A percentile compares a stretch with the other conserved stretches of the same genome.
Evolutionary conservation across 2,797 vertebrate species (phyloP).

Genomic region (Amblyraja radiata): DNA sequence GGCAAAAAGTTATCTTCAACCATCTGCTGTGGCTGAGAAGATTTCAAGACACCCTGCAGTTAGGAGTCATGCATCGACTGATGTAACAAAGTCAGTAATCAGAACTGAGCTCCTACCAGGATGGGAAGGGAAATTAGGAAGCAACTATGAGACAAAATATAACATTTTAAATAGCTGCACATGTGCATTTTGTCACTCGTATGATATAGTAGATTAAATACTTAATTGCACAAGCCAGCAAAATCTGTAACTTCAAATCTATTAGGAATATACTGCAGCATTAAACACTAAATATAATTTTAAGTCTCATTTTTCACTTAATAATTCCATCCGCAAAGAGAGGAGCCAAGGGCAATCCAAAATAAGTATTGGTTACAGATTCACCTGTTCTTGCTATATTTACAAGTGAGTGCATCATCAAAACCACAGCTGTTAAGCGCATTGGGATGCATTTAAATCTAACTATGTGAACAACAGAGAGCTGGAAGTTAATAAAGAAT

Average conservation of each 20-base stretch:
- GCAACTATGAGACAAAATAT: not conserved
- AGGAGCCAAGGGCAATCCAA: not conserved
- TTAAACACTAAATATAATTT: not conserved
- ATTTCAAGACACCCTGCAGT: not conserved
- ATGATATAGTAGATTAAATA: not conserved
- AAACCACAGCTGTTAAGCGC: not conserved
- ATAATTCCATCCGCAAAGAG: not conserved
- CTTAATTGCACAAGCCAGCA: not conserved
- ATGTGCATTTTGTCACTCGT: not conserved
- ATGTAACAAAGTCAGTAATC: not conserved
- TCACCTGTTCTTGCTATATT: conserved; percentile 18
- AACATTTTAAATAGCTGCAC: not conserved
- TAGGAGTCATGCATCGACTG: too few species aligned
- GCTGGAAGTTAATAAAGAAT: too few species aligned
- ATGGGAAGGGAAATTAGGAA: not conserved
- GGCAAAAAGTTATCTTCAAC: not conserved
- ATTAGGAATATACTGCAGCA: conserved; percentile 25
- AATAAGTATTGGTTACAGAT: conserved; percentile 4
- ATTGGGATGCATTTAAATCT: not conserved
- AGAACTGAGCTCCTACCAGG: not conserved
- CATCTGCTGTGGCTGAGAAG: not conserved
- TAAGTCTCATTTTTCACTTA: not conserved
- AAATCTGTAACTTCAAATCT: not conserved
- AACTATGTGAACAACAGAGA: not conserved
- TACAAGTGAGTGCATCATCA: not conserved